A percentile compares a stretch with the other conserved stretches of the same genome.
These are phyloP conservation scores for Ianthella basta DNA, from an alignment of 37 sponge, comb jelly and placozoan species.

Conservation along the genomic window DNA sequence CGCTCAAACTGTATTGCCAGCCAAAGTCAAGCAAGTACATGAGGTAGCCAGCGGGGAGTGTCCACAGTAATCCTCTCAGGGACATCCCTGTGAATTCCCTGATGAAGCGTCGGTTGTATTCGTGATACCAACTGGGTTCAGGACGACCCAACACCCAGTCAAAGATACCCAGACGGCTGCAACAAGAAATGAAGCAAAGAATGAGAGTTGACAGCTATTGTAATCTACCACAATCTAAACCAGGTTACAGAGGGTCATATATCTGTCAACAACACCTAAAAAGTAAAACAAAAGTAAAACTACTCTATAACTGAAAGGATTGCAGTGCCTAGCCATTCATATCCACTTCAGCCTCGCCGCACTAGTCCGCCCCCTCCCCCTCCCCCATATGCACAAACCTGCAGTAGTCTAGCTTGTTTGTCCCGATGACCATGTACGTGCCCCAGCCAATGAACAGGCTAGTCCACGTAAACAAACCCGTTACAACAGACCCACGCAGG, in stretches of 20 bases:
- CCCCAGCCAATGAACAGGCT: constrained; percentile 84
- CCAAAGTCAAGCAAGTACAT: constrained; percentile 81
- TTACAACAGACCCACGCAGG: constrained; percentile 54
- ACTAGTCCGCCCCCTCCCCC: not conserved
- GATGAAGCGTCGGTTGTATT: constrained; percentile 32
- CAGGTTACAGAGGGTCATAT: too few species aligned
- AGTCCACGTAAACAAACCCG: constrained; percentile 62
- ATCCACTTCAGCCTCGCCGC: too few species aligned
- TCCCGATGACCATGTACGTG: constrained; percentile 71
- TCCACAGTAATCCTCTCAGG: constrained; percentile 81
- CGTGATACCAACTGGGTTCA: constrained; percentile 42
- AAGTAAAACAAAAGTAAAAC: too few species aligned
- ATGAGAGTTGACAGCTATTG: too few species aligned
- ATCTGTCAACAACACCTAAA: too few species aligned
- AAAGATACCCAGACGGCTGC: constrained; percentile 71
- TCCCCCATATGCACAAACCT: not conserved
- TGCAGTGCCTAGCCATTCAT: too few species aligned
- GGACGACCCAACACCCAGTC: constrained; percentile 82
- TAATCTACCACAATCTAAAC: too few species aligned
- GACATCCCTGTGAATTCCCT: constrained; percentile 85
- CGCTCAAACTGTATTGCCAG: constrained; percentile 83
- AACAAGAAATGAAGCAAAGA: not conserved
- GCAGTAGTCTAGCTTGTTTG: not conserved
- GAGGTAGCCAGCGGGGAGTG: constrained; percentile 82
- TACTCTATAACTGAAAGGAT: too few species aligned